Evolutionary conservation across 1,140 invertebrate species (phyloP).

Genomic region (Euwallacea fornicatus): DNA sequence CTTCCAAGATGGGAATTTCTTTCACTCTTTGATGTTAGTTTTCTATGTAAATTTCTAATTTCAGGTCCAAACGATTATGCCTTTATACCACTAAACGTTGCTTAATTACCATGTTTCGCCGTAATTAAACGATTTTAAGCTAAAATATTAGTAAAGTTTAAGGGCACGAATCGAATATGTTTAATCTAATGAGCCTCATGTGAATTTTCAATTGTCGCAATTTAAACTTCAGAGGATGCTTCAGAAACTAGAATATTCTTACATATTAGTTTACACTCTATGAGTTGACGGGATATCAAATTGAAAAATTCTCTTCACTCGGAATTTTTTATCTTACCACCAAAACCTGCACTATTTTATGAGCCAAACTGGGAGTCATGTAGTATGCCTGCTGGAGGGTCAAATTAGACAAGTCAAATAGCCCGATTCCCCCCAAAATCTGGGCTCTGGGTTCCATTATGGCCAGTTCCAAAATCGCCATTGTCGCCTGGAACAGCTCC

Average conservation of each 20-base stretch:
- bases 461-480: slow-evolving; percentile 72
- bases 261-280: background rate
- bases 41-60: too few relatives aligned
- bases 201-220: too few relatives aligned
- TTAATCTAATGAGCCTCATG: too few relatives aligned
- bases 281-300: background rate
- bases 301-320: background rate
- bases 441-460: slow-evolving; percentile 72
- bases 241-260: background rate
- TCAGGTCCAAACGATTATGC: too few relatives aligned
- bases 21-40: too few relatives aligned
- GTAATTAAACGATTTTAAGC: too few relatives aligned
- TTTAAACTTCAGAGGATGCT: too few relatives aligned
- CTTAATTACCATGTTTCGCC: too few relatives aligned
- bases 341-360: slow-evolving; percentile 66
- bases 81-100: too few relatives aligned
- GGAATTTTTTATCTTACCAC: slow-evolving; percentile 60
- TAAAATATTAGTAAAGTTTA: too few relatives aligned
- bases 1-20: too few relatives aligned
- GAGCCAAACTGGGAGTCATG: slow-evolving; percentile 68
- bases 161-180: too few relatives aligned
- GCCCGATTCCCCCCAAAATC: slow-evolving; percentile 71
- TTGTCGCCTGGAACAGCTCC: slow-evolving; percentile 73
- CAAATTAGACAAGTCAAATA: slow-evolving; percentile 74
- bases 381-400: slow-evolving; percentile 71